phyloP scores from a whole-genome alignment of 2,113 vertebrate species.

The Corydoras maculifer region DNA sequence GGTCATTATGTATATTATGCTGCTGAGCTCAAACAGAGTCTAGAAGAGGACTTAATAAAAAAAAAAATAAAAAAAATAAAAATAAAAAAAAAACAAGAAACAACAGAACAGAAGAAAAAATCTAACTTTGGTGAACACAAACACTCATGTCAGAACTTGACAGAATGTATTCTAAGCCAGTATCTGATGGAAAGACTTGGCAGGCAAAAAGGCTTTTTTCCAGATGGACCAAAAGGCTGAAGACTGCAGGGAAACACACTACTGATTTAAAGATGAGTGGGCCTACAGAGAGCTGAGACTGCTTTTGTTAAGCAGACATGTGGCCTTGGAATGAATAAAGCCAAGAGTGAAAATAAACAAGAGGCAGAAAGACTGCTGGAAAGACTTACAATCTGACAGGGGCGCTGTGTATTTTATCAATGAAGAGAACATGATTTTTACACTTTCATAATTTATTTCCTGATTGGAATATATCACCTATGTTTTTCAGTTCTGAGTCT shows the following conservation, averaged over 20 bases:
- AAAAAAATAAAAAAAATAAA: too few relatives aligned
- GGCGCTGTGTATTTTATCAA: background rate
- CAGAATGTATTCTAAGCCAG: background rate
- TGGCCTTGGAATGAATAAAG: conserved; percentile 19
- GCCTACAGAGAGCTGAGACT: conserved; percentile 1
- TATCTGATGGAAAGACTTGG: background rate
- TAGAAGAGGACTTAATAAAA: too few relatives aligned
- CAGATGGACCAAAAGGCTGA: background rate
- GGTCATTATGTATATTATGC: background rate
- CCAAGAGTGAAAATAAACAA: conserved; percentile 7
- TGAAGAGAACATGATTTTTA: background rate
- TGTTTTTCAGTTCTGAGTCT: too few relatives aligned
- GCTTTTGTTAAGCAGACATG: background rate
- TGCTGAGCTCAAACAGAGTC: background rate
- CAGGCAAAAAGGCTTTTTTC: background rate
- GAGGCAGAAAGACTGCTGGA: background rate
- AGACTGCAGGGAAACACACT: conserved; percentile 1
- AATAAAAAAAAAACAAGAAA: too few relatives aligned
- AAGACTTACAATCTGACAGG: background rate
- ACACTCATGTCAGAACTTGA: background rate
- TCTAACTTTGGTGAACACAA: background rate
- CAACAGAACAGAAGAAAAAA: too few relatives aligned
- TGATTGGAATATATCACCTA: too few relatives aligned
- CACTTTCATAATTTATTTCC: too few relatives aligned
- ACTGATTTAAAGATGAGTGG: conserved; percentile 4